Percentiles rank a stretch among this genome's conserved stretches.
phyloP scores from a whole-genome alignment of 2,888 invertebrate genomes.

The Conus canariensis region DNA sequence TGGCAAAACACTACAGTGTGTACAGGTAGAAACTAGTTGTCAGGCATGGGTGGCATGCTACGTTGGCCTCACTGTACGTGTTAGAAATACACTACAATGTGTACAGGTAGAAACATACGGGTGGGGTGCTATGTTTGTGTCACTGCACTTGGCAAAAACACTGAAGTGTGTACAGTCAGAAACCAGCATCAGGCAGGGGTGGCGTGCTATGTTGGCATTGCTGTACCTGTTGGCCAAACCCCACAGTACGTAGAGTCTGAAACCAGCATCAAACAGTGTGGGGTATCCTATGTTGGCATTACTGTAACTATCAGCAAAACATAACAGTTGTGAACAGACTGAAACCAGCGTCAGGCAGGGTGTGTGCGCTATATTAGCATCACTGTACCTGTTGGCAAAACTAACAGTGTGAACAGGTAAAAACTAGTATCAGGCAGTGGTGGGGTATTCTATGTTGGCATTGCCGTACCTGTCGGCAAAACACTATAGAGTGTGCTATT shows the following conservation, averaged over 20 bases:
- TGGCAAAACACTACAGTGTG: neutral
- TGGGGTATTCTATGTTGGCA: no score
- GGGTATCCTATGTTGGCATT: no score
- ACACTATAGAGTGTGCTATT: conserved; percentile 98
- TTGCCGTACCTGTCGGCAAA: no score
- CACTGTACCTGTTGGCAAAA: no score
- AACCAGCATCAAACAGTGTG: no score
- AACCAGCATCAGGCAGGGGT: conserved; percentile 88
- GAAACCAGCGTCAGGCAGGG: no score
- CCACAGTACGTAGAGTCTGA: no score
- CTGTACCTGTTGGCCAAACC: conserved; percentile 72
- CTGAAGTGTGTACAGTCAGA: conserved; percentile 83
- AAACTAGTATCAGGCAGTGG: no score
- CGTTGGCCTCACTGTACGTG: conserved; percentile 81
- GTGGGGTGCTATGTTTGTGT: conserved; percentile 88
- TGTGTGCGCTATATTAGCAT: no score
- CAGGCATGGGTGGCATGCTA: conserved; percentile 91
- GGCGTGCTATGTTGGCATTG: conserved; percentile 86
- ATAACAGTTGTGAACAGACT: no score
- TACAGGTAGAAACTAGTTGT: conserved; percentile 87
- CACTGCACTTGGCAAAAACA: neutral
- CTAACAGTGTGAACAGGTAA: no score
- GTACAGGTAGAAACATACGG: conserved; percentile 79
- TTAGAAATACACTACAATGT: neutral
- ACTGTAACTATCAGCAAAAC: no score